These are phyloP conservation scores for Hemithea aestivaria DNA, from an alignment of 2,888 invertebrate species.

Conservation along the genomic window DNA sequence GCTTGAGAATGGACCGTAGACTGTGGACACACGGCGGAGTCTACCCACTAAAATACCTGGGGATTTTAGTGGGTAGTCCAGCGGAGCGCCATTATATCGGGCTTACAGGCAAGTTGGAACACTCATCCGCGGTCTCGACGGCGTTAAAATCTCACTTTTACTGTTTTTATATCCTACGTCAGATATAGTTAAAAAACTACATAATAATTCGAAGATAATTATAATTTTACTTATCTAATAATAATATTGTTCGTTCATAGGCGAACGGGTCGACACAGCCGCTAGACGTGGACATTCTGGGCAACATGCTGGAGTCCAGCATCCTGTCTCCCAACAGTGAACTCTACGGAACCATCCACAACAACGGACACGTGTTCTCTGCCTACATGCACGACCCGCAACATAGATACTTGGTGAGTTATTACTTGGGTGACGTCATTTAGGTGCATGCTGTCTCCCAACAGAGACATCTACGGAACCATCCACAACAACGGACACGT, in stretches of 20 bases:
- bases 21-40: no score
- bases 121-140: no score
- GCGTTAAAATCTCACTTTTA: no score
- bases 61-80: no score
- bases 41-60: no score
- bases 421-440: background rate
- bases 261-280: conserved; percentile 64
- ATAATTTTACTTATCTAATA: no score
- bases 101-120: no score
- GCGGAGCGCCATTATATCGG: no score
- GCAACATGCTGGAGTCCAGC: conserved; percentile 85
- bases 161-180: no score
- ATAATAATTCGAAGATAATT: no score
- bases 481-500: conserved; percentile 88
- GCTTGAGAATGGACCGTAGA: no score
- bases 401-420: conserved; percentile 81
- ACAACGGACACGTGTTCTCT: conserved; percentile 86
- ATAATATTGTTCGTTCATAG: conserved; percentile 37
- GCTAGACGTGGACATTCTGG: conserved; percentile 83
- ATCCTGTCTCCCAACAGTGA: conserved; percentile 81
- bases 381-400: conserved; percentile 86
- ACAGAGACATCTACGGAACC: conserved; percentile 82
- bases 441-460: conserved; percentile 82
- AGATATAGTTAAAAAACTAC: no score
- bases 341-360: conserved; percentile 85